A percentile compares a stretch with the other conserved stretches of the same genome.
phyloP scores from a whole-genome alignment of 2,888 invertebrate genomes.

The Perithous albicinctus region DNA sequence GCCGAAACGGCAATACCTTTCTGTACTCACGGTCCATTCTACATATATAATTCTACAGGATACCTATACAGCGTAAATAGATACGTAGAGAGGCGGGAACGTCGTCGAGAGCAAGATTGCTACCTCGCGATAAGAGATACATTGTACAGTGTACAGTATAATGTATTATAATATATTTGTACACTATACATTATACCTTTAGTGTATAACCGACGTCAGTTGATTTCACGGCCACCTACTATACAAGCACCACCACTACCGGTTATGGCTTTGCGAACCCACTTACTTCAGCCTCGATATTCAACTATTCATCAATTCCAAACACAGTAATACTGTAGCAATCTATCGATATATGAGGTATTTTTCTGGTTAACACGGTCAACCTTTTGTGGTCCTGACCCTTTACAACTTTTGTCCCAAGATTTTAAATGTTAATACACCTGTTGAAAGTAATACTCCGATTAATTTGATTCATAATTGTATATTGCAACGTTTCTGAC shows the following conservation, averaged over 20 bases:
- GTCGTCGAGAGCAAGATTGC: constrained; percentile 39
- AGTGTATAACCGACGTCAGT: constrained; percentile 41
- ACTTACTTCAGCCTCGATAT: constrained; percentile 41
- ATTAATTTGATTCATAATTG: too few relatives aligned
- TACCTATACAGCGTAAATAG: background rate
- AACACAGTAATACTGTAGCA: background rate
- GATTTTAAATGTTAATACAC: too few relatives aligned
- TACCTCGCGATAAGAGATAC: constrained; percentile 5
- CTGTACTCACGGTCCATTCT: background rate
- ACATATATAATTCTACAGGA: background rate
- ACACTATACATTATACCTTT: too few relatives aligned
- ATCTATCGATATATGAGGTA: background rate
- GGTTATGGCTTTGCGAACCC: constrained; percentile 36
- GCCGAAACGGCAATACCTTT: background rate
- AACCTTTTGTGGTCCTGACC: too few relatives aligned
- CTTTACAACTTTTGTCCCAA: too few relatives aligned
- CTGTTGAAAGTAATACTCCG: too few relatives aligned
- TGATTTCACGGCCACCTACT: constrained; percentile 58
- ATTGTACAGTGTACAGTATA: background rate
- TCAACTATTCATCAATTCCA: constrained; percentile 50
- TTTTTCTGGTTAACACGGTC: too few relatives aligned
- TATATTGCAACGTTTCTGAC: too few relatives aligned
- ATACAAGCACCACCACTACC: background rate
- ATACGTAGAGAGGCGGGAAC: constrained; percentile 10
- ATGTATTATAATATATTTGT: background rate